Evolutionary conservation across 2,113 vertebrate genomes (phyloP).

Genomic region (Ammodytes dubius): DNA sequence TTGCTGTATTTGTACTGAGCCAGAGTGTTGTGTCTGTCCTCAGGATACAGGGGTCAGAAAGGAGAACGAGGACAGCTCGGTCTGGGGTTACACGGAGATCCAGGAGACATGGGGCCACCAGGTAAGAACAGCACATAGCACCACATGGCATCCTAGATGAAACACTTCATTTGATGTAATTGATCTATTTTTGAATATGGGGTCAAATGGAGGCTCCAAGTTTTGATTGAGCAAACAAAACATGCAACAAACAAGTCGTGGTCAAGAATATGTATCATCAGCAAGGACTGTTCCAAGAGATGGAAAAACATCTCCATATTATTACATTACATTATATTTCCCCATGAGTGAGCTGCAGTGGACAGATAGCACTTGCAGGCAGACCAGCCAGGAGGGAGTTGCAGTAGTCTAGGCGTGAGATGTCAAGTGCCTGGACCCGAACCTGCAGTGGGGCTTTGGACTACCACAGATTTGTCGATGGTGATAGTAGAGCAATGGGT

Average conservation of each 20-base stretch:
- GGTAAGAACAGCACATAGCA: conserved; percentile 81
- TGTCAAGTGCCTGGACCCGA: too few relatives aligned
- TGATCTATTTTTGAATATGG: neutral
- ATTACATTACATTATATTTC: too few relatives aligned
- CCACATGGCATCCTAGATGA: neutral
- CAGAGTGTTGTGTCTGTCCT: conserved; percentile 74
- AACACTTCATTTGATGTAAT: neutral
- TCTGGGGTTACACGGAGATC: conserved; percentile 90
- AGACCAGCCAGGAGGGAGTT: too few relatives aligned
- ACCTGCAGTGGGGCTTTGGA: too few relatives aligned
- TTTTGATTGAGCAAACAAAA: neutral
- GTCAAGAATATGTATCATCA: neutral
- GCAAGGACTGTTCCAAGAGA: neutral
- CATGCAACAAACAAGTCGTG: too few relatives aligned
- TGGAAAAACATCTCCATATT: neutral
- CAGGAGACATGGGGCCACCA: conserved; percentile 90
- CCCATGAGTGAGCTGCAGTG: too few relatives aligned
- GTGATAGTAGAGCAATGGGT: too few relatives aligned
- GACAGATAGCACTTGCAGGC: too few relatives aligned
- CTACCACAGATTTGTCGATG: too few relatives aligned
- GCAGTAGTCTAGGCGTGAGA: too few relatives aligned
- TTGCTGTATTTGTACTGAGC: conserved; percentile 40
- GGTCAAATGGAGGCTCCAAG: neutral
- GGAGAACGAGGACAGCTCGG: conserved; percentile 97
- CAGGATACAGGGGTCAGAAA: conserved; percentile 97